Percentiles rank a stretch among this genome's conserved stretches.
Evolutionary conservation across 2,113 vertebrate species (phyloP).

Genomic region (Gobio gobio): DNA sequence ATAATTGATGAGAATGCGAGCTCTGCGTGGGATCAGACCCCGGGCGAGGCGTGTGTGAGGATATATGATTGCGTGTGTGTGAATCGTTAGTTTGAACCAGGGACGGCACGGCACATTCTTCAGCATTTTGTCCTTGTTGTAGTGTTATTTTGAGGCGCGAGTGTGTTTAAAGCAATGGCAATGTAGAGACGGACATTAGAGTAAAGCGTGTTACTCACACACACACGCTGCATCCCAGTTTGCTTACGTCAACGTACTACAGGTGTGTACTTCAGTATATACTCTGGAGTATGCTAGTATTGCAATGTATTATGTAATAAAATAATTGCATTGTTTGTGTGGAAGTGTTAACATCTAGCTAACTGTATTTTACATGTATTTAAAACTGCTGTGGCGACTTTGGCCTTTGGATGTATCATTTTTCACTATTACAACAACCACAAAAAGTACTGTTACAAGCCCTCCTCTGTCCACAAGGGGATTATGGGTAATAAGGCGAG

Average conservation of each 20-base stretch:
- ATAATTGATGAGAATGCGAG: slow-evolving; percentile 61
- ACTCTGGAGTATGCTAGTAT: background rate
- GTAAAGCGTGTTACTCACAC: background rate
- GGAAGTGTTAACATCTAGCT: background rate
- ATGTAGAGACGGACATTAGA: background rate
- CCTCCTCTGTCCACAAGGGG: background rate
- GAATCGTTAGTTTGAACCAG: background rate
- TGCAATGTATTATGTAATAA: background rate
- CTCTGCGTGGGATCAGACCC: slow-evolving; percentile 25
- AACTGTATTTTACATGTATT: background rate
- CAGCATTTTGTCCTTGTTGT: slow-evolving; percentile 21
- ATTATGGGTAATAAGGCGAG: background rate
- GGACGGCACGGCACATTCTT: slow-evolving; percentile 6
- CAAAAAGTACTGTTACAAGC: background rate
- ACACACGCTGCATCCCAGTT: slow-evolving; percentile 5
- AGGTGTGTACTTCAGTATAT: background rate
- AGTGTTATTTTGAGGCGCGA: background rate
- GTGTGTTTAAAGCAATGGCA: background rate
- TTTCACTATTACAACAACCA: background rate
- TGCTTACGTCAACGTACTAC: background rate
- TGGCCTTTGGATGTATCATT: background rate
- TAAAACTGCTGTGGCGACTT: background rate
- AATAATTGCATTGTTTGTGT: too few species aligned
- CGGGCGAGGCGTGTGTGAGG: background rate
- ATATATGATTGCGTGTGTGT: slow-evolving; percentile 23